Percentiles rank a stretch among this genome's conserved stretches.
phyloP scores from a whole-genome alignment of 2,888 invertebrate species.

The Eristalis arbustorum region DNA sequence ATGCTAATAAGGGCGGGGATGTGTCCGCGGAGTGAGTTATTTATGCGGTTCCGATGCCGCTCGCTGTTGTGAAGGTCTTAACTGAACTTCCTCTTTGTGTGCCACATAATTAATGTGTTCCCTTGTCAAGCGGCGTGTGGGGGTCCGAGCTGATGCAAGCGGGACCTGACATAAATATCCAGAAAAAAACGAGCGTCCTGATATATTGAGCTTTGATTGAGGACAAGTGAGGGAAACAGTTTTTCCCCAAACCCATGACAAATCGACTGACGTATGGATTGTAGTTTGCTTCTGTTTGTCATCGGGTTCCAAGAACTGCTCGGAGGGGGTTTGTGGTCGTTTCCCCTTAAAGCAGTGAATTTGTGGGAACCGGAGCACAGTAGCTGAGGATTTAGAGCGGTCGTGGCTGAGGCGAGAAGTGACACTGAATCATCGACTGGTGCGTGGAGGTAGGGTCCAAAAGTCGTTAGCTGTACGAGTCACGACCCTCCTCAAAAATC shows the following conservation, averaged over 20 bases:
- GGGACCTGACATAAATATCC: not conserved
- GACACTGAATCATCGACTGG: not conserved
- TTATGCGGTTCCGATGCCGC: slow-evolving; percentile 59
- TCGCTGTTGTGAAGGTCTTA: not conserved
- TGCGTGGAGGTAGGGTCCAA: not conserved
- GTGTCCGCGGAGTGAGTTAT: slow-evolving; percentile 57
- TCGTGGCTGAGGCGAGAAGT: not conserved
- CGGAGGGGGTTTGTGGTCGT: not conserved
- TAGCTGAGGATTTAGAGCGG: not conserved
- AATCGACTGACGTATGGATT: not conserved
- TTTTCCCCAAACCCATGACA: not conserved
- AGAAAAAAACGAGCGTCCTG: not conserved
- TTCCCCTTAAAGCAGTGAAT: not conserved
- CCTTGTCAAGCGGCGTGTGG: not conserved
- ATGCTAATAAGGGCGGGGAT: slow-evolving; percentile 66
- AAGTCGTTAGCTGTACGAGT: not conserved
- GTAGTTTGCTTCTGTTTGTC: not conserved
- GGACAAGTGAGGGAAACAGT: not conserved
- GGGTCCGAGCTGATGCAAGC: slow-evolving; percentile 25
- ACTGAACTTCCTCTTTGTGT: slow-evolving; percentile 63
- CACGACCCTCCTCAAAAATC: not conserved
- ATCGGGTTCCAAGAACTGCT: not conserved
- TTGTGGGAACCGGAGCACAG: not conserved
- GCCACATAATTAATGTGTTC: slow-evolving; percentile 59
- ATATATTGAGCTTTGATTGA: slow-evolving; percentile 43